Conservation (phyloP, 1,140 invertebrate genomes). For the Phthorimaea operculella region DNA sequence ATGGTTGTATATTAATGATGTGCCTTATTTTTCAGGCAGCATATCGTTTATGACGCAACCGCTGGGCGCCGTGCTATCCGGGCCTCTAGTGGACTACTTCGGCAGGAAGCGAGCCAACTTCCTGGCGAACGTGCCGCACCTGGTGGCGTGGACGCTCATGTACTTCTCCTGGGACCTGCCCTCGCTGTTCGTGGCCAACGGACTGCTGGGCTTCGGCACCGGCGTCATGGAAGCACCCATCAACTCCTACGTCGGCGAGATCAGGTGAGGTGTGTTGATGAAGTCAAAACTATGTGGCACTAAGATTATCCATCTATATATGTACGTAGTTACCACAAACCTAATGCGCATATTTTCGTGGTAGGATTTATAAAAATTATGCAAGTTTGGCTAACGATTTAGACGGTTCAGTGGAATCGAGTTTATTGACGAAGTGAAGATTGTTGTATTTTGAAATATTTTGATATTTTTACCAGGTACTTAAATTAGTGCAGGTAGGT, state of each 20-base stretch:
- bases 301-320: too few species aligned
- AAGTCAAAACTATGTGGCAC: too few species aligned
- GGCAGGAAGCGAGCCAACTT: conserved; percentile 75
- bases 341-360: too few species aligned
- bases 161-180: conserved; percentile 66
- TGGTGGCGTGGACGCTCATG: conserved; percentile 74
- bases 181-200: conserved; percentile 51
- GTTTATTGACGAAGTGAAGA: too few species aligned
- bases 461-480: too few species aligned
- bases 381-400: too few species aligned
- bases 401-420: too few species aligned
- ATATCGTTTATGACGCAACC: conserved; percentile 77
- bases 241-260: conserved; percentile 68
- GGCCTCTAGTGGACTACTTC: conserved; percentile 72
- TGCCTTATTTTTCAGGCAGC: conserved; percentile 69
- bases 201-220: conserved; percentile 59
- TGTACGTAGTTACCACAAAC: too few species aligned
- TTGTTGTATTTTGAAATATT: too few species aligned
- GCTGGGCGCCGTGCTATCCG: conserved; percentile 74
- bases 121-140: conserved; percentile 74
- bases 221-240: conserved; percentile 70
- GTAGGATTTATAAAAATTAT: too few species aligned
- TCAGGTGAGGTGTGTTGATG: conserved; percentile 40
- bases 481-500: too few species aligned
- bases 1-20: too few species aligned